These are phyloP conservation scores for Rhizomys pruinosus DNA, from an alignment of 2,113 vertebrate species.

Conservation along the genomic window DNA sequence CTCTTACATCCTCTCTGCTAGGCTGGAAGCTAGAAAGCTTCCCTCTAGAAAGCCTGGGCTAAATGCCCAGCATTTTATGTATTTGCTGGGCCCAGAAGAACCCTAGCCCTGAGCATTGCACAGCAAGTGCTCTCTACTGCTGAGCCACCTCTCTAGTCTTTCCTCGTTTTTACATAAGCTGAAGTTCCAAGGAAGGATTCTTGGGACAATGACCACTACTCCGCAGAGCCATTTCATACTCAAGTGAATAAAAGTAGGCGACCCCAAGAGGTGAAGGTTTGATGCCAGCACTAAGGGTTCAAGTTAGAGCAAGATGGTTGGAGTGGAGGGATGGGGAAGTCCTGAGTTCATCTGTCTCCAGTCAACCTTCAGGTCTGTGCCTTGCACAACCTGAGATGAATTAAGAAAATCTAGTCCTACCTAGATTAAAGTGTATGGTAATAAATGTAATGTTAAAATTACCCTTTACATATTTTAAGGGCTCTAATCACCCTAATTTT, in stretches of 20 bases:
- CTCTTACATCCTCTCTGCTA: background rate
- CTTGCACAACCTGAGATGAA: background rate
- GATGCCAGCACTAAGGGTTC: background rate
- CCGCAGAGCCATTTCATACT: background rate
- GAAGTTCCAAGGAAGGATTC: background rate
- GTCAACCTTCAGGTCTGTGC: background rate
- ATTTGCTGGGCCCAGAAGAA: background rate
- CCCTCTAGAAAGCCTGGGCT: background rate
- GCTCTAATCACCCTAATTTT: conserved; percentile 55
- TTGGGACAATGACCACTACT: background rate
- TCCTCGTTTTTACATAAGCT: background rate
- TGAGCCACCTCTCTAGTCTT: background rate
- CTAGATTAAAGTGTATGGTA: conserved; percentile 33
- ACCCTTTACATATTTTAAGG: conserved; percentile 42
- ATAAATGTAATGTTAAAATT: conserved; percentile 44
- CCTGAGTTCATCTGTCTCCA: background rate
- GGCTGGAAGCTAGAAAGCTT: background rate
- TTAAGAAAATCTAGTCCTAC: background rate
- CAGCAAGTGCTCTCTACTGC: background rate
- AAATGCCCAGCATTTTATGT: background rate
- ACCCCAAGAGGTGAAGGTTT: background rate
- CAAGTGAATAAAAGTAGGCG: background rate
- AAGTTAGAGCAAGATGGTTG: background rate
- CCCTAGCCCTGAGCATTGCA: background rate
- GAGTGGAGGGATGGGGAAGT: background rate